Evolutionary conservation across 2,113 vertebrate species (phyloP), one percentile per base, ranked within the genome.

Genomic region (Sinosuthora webbiana): DNA sequence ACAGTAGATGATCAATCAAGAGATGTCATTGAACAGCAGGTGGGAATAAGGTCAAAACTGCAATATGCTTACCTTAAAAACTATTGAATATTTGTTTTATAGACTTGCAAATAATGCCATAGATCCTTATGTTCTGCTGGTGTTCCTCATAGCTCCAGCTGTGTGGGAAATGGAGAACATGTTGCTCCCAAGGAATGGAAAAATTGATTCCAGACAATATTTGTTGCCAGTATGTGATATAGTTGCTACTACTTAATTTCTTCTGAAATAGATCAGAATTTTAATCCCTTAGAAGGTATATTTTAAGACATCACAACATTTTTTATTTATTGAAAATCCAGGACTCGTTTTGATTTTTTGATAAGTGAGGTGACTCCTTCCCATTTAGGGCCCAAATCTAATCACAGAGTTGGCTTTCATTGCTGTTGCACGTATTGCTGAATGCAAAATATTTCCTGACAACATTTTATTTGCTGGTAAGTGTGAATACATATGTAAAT

Each of bases 31-130:
- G 81, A 90, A 56, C 84, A 83, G 71, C 81, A 93, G 84, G 71
- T 96, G 87, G 92, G 94, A 97, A 97, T 96, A 94, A 97, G 96
- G 95, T 97, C 92, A 97, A 96, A 97, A 94, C 90, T 94, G 95
- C 92, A 97, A 95, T 96, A 91, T 78, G 83, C 77, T 96, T 96
- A 74, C 65, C 35, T 89, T 92, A 90, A 83, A 87, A 95, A 94
- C 89, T 81, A 83, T 23, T 95, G 64, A 94, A 94, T 96, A 93
- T 81, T 92, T 97, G 31, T 97, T 97, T 97, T 75, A 95, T 87
- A 89, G 93, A 77, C 73, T 94, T 97, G 77, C 55, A 95, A 97
- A 96, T 92, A 94, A 65, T 64, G 10, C 13, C 53, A 78, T 59
- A 85, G 57, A 70, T 90, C 93, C 95, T 93, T 76, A 52, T 56